Base-by-base conservation (phyloP, 53 echinoderm and acorn worm species). In the Zoroaster sp. region DNA sequence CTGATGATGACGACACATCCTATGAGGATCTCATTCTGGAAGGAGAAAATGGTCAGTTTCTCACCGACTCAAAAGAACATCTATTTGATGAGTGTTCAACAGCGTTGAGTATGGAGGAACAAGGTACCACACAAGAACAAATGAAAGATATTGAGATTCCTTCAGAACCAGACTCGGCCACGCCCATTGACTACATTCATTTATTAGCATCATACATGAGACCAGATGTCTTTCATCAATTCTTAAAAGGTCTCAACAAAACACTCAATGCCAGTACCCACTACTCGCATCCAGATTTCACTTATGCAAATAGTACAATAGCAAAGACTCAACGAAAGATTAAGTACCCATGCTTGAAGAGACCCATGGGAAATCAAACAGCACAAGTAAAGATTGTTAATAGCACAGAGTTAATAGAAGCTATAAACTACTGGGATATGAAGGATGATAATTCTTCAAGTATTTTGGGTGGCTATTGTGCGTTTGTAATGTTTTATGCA, bases 401-500 rank as follows among this genome's bases (percentile, higher is more conserved):
- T 51, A 87, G 71, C 59, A 88, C 92, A 20, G 79, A 87, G 40
- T 25, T 91, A 4, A 30, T 88, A 5, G 87, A 88, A 20, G 41
- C 72, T 10, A 88, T 91, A 42, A 74, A 43, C n/a, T 80, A 70
- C 34, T n/a, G 35, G n/a, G 10, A 25, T 17, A 36, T 23, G 7
- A 42, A 45, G 31, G 23, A 39, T 13, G 66, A 55, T 40, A 82
- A 78, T 21, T 40, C 72, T 20, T 63, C 78, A 42, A 89, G 43
- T 46, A 40, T 20, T 2, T 42, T 73, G 21, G 82, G 82, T 12
- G 90, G 82, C 3, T 82, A 89, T 18, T 97, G 97, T 51, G 92
- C 92, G 4, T 78, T 97, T 40, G 97, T 97, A 11, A 89, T 97
- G 90, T 97, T 97, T 35, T 97, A 87, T 88, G 95, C 97, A 49